These are phyloP conservation scores for Nesometra sesokonis DNA, from an alignment of 35 echinoderm and acorn worm species.

Conservation along the genomic window DNA sequence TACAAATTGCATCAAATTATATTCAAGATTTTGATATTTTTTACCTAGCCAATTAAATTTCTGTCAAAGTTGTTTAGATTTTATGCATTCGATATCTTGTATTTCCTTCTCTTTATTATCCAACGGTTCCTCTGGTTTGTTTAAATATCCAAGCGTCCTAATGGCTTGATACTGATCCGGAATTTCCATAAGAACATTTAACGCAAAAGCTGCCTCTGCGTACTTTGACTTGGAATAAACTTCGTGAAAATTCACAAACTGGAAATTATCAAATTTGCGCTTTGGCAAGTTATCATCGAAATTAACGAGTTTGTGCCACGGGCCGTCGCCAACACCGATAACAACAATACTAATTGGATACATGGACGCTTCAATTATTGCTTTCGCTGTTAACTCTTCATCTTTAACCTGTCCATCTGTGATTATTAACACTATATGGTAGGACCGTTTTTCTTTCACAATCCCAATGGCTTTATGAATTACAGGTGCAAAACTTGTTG, in stretches of 20 bases:
- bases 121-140: background rate
- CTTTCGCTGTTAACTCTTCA: constrained; percentile 19
- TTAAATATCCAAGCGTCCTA: constrained; percentile 58
- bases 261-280: constrained; percentile 89
- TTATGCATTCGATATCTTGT: no score
- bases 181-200: constrained; percentile 90
- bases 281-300: constrained; percentile 77
- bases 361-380: constrained; percentile 69
- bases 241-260: constrained; percentile 94
- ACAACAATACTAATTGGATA: constrained; percentile 88
- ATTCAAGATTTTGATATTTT: no score
- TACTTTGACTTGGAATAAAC: constrained; percentile 67
- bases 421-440: constrained; percentile 77
- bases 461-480: constrained; percentile 78
- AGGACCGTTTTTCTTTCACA: constrained; percentile 52
- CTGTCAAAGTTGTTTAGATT: no score
- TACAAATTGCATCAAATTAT: no score
- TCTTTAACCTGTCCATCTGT: constrained; percentile 68
- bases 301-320: constrained; percentile 65
- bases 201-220: constrained; percentile 69
- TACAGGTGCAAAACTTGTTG: constrained; percentile 83
- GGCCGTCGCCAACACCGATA: constrained; percentile 81
- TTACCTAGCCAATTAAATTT: no score
- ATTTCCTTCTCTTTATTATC: no score
- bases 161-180: constrained; percentile 92